Evolutionary conservation across 2,888 invertebrate species (phyloP), one percentile per base, ranked within the genome.

Genomic region (Drosophila austrosaltans): DNA sequence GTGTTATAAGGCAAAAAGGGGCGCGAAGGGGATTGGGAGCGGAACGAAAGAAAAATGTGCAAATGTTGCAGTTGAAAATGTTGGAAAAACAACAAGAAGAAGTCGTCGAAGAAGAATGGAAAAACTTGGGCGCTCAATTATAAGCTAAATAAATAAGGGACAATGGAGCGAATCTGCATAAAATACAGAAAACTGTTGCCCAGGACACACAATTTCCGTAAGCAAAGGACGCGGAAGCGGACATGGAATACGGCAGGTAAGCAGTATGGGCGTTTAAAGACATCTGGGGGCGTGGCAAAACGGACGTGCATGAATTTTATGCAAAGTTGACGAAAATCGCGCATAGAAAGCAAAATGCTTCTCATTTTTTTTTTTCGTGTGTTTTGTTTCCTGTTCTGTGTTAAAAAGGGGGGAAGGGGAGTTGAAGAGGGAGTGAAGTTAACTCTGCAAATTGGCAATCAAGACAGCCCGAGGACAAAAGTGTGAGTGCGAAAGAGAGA

Each of bases 251-350:
- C 32, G 39, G 22, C 36, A 57, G 57, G 32, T 57, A 39, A 39
- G 22, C 39, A 10, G 12, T 44, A 58, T 10, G 44, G 7, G 22
- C n/a, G 39, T 20, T 3, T 7, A 20, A 16, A 44, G 48, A 25
- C 48, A 25, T 48, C 48, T 48, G 22, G 22, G 39, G 56, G 32
- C 25, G 40, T 48, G 66, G 10, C 25, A 48, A 48, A 48, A 48
- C 63, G 70, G 63, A 80, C 80, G 86, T 75, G 78, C 77, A 75
- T 72, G 75, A 79, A 80, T 83, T 86, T 86, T 79, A 80, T 86
- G 84, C 82, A 83, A 86, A 86, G 76, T 86, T 80, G 76, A 81
- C 88, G 74, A 86, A 88, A 88, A 81, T 74, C 69, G 78, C 71
- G 75, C 75, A 72, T 69, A 70, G 72, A 77, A 81, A 71, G 75